Percentiles rank a stretch among this genome's conserved stretches.
These are phyloP conservation scores for Lapara coniferarum DNA, from an alignment of 2,888 invertebrate species.

Conservation along the genomic window DNA sequence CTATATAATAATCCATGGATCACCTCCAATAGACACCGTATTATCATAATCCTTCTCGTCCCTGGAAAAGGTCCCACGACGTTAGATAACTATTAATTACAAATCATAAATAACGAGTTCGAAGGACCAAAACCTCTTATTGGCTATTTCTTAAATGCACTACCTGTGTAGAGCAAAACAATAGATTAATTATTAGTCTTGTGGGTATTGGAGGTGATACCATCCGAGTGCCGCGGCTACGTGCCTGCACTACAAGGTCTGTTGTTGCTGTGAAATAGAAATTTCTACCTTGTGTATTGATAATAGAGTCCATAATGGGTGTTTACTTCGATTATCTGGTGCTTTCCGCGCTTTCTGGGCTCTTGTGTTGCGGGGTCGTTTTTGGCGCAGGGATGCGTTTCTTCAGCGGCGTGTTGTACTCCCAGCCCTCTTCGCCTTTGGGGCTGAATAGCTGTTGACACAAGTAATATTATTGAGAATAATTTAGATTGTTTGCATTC, in stretches of 20 bases:
- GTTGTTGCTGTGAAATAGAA: constrained; percentile 33
- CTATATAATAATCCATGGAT: constrained; percentile 1
- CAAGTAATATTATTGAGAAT: neutral
- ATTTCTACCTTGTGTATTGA: constrained; percentile 37
- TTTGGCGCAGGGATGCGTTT: constrained; percentile 59
- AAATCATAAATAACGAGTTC: too few relatives aligned
- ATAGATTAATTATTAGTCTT: neutral
- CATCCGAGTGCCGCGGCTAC: constrained; percentile 12
- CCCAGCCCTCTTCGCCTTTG: constrained; percentile 86
- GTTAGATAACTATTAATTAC: too few relatives aligned
- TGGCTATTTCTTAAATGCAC: too few relatives aligned
- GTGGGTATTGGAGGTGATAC: neutral
- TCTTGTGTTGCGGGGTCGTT: constrained; percentile 55
- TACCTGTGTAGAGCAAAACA: neutral
- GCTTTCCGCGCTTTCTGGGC: constrained; percentile 55
- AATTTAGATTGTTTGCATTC: too few relatives aligned
- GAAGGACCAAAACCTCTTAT: too few relatives aligned
- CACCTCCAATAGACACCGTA: neutral
- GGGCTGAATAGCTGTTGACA: constrained; percentile 86
- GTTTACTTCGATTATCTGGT: constrained; percentile 65
- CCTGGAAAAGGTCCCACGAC: neutral
- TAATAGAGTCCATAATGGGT: constrained; percentile 35
- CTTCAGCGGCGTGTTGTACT: constrained; percentile 79
- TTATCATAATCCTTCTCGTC: too few relatives aligned
- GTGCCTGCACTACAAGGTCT: constrained; percentile 44